Evolutionary conservation across 2,797 vertebrate species (phyloP), one percentile per base, ranked within the genome.

Genomic region (Muscicapa comitata): DNA sequence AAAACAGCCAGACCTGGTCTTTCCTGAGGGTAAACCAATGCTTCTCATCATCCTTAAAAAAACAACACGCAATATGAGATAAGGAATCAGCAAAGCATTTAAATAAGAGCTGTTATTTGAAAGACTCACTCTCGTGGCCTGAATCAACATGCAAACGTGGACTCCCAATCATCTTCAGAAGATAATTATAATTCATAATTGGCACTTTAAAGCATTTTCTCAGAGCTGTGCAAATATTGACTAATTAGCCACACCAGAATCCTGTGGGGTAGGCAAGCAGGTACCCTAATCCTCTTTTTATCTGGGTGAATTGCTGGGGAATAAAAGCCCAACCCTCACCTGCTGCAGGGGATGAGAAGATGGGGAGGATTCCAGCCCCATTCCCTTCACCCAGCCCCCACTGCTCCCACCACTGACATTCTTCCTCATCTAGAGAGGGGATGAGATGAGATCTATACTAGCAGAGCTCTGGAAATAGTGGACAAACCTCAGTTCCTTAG

Each of bases 1-100:
- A 94, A 96, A 97, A 93, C 95, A 95, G 96, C 72, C 79, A 96
- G 95, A 92, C 93, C 82, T 93, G 84, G 93, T 82, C 86, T 89
- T 96, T 90, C 94, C 85, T 73, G 38, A 91, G 88, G 86, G 84
- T 75, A 94, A 95, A 89, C 86, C 90, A 87, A 79, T 66, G 73
- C 67, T 95, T 94, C 90, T 92, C 83, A 93, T 91, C 76, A 82
- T 84, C 72, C 86, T 87, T 75, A 68, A 75, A 88, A 95, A 86
- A 93, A 11, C 38, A 47, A 5, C n/a, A 43, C 53, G 4, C 76
- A 77, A 78, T 25, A 37, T 57, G 72, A 92, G 86, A 93, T 88
- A 95, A 83, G 75, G 50, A 89, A 70, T 11, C 81, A 48, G 63
- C 58, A 61, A 91, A 28, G 66, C 40, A 82, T 92, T 96, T 95